Base-by-base conservation (phyloP, 2,888 invertebrate genomes). In the Camponotus fellah region DNA sequence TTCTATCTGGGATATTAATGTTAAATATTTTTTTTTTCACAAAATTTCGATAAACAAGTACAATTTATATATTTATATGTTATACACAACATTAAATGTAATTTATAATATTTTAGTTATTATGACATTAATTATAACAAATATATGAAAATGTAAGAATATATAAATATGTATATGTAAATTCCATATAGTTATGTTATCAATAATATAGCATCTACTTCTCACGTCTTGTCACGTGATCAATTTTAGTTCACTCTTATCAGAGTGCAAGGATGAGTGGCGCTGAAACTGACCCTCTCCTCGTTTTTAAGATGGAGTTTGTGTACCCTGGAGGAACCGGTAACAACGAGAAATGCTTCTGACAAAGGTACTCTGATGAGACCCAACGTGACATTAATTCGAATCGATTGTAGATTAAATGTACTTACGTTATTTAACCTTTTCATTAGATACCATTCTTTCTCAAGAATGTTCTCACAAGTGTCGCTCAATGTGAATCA, bases 321-420 rank as follows among this genome's bases (percentile, higher is more conserved):
- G n/a, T 53, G n/a, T 53, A n/a, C 0, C 8, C 3, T n/a, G 0
- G 6, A 34, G 5, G n/a, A n/a, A 34, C 1, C 26, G 60, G 37
- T 46, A 71, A 46, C 74, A 9, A 37, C 46, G 37, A 64, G 8
- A 81, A 21, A 83, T 83, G 83, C 46, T 83, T 5, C 56, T n/a
- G 43, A 65, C 69, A 6, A 83, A 83, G 83, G 83, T 83, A 83
- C 2, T 26, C 32, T 43, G 14, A 21, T 74, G 14, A 12, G n/a
- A 56, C 32, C 8, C 56, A 64, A 26, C 37, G 6, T 12, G 34
- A 69, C 12, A 14, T 12, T n/a, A 26, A 17, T 58, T 10, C 1
- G 17, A 46, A 34, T 72, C 8, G 9, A 40, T 81, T 82, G 82
- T 56, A 71, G 14, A 34, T 58, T 60, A 72, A 26, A 10, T 21